Percentiles rank a stretch among this genome's conserved stretches.
phyloP scores from a whole-genome alignment of 2,113 vertebrate genomes.

The Triplophysa siluroides region DNA sequence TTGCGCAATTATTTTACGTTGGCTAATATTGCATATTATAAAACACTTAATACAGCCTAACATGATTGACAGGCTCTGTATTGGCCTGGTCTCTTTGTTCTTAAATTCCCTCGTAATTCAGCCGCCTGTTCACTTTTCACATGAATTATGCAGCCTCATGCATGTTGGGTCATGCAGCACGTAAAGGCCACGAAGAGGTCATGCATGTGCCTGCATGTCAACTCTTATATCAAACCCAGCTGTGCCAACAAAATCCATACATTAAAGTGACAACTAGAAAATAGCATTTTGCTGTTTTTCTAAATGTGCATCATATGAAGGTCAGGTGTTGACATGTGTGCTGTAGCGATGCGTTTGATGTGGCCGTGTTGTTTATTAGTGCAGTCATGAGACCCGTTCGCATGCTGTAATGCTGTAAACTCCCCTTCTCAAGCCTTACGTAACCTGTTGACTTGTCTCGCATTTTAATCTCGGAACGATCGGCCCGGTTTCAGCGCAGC shows the following conservation, averaged over 20 bases:
- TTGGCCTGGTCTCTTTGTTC: neutral
- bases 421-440: slow-evolving; percentile 50
- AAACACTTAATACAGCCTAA: neutral
- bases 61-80: neutral
- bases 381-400: slow-evolving; percentile 59
- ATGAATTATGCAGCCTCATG: neutral
- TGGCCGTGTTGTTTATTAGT: slow-evolving; percentile 48
- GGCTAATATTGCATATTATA: neutral
- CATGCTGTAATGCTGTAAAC: slow-evolving; percentile 54
- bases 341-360: slow-evolving; percentile 34
- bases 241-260: neutral
- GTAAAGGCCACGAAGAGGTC: neutral
- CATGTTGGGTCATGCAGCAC: neutral
- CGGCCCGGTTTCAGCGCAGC: neutral
- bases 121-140: neutral
- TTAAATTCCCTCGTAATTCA: neutral
- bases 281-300: slow-evolving; percentile 13
- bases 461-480: slow-evolving; percentile 57
- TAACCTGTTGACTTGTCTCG: slow-evolving; percentile 56
- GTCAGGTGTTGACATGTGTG: slow-evolving; percentile 52
- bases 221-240: slow-evolving; percentile 7
- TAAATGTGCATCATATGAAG: slow-evolving; percentile 43
- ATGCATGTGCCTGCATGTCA: neutral
- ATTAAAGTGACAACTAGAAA: neutral
- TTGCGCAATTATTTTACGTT: too few relatives aligned